These are phyloP conservation scores for Monodelphis domestica DNA, from an alignment of 2,797 vertebrate genomes.

Conservation along the genomic window DNA sequence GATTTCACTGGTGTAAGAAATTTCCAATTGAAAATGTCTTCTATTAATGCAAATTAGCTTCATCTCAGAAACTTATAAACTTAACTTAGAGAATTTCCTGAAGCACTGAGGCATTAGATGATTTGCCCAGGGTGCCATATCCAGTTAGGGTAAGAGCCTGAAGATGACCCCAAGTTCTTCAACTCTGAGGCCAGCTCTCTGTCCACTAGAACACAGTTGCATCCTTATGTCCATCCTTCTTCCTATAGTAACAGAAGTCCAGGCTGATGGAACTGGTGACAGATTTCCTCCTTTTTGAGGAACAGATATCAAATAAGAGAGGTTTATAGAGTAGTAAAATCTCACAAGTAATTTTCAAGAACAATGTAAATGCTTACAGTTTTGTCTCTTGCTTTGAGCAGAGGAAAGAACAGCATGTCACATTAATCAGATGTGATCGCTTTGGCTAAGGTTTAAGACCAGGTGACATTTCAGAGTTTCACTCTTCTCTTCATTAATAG, in stretches of 20 bases:
- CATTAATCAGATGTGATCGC: constrained; percentile 43
- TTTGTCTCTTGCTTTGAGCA: constrained; percentile 46
- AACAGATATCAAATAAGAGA: background rate
- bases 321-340: background rate
- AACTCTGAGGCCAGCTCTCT: background rate
- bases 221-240: background rate
- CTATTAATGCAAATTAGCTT: background rate
- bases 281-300: constrained; percentile 11
- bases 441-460: constrained; percentile 53
- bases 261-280: background rate
- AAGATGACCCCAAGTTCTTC: background rate
- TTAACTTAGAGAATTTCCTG: background rate
- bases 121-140: background rate
- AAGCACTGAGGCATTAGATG: background rate
- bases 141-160: background rate
- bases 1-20: background rate
- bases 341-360: constrained; percentile 58
- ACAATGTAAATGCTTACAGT: constrained; percentile 40
- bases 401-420: constrained; percentile 32
- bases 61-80: background rate
- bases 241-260: background rate
- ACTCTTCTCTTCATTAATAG: constrained; percentile 62
- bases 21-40: background rate
- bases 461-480: constrained; percentile 55
- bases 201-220: background rate